Evolutionary conservation across 2,113 vertebrate genomes (phyloP), one percentile per base, ranked within the genome.

Genomic region (Nesogale talazaci): DNA sequence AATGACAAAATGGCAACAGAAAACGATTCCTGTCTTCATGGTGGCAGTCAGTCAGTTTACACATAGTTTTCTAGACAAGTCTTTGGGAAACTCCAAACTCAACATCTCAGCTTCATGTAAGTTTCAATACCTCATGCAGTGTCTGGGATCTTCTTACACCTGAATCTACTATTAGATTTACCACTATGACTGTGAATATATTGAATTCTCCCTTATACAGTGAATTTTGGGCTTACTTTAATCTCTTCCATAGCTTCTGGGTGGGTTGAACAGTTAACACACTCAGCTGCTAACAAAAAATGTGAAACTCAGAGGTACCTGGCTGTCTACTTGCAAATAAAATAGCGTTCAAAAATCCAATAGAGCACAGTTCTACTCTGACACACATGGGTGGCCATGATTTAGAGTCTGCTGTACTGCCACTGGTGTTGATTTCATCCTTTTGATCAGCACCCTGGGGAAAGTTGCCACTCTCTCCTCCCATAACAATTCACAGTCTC

Each of bases 1-100:
- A 63, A 81, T 75, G 42, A 17, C 23, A 76, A 75, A 85, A 70
- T 8, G 40, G 59, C 63, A 92, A 72, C 29, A 74, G 81, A 94
- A 92, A 84, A 42, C 27, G 61, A 27, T 36, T 75, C 36, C 12
- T 67, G 86, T 78, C 81, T 86, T n/a, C 40, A 40, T 25, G 42
- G 59, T 14, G 23, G 31, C 27, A 42, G 59, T 12, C 27, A 42
- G 59, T 12, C 87, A 81, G 72, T 76, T 84, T 29, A 31, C 34
- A 82, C 42, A 3, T 25, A 3, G 59, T 22, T 85, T 63, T 67
- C 77, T 75, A 7, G 25, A 63, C 19, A 52, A 36, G 2, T 9
- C 27, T 42, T 1, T 36, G 25, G 22, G 29, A 59, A 72, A 80
- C 69, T 72, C 36, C 20, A 46, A 34, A 84, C 52, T 78, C 85